Evolutionary conservation across 2,888 invertebrate species (phyloP).

Genomic region (Asteroscopus sphinx): DNA sequence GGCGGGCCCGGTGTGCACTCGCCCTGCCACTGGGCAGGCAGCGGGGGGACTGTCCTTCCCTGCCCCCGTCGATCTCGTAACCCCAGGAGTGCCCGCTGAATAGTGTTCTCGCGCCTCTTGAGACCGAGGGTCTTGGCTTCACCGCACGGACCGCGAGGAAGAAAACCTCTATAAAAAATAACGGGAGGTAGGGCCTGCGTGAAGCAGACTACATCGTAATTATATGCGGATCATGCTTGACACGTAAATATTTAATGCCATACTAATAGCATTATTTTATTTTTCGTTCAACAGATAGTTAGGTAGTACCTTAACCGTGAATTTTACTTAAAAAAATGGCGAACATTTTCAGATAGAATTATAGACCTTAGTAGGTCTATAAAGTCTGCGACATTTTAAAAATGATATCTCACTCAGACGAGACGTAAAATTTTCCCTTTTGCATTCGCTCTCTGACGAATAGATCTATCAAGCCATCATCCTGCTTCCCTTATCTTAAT

Average conservation of each 20-base stretch:
- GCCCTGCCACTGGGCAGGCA: too few relatives aligned
- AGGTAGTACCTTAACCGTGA: constrained; percentile 9
- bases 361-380: constrained; percentile 31
- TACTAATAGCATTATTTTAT: background rate
- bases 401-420: constrained; percentile 16
- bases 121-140: too few relatives aligned
- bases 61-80: too few relatives aligned
- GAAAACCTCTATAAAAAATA: too few relatives aligned
- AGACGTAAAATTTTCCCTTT: constrained; percentile 5
- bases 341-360: constrained; percentile 13
- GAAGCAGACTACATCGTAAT: too few relatives aligned
- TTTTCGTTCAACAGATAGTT: constrained; percentile 21
- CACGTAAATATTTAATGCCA: constrained; percentile 10
- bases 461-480: background rate
- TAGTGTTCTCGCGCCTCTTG: too few relatives aligned
- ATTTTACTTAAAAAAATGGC: constrained; percentile 22
- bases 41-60: too few relatives aligned
- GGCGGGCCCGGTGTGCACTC: too few relatives aligned
- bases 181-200: too few relatives aligned
- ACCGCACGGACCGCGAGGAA: too few relatives aligned
- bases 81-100: too few relatives aligned
- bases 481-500: too few relatives aligned
- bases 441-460: constrained; percentile 5
- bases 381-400: constrained; percentile 28
- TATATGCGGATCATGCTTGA: constrained; percentile 2